These are phyloP conservation scores for Cerastoderma edule DNA, from an alignment of 2,888 invertebrate genomes.

Conservation along the genomic window DNA sequence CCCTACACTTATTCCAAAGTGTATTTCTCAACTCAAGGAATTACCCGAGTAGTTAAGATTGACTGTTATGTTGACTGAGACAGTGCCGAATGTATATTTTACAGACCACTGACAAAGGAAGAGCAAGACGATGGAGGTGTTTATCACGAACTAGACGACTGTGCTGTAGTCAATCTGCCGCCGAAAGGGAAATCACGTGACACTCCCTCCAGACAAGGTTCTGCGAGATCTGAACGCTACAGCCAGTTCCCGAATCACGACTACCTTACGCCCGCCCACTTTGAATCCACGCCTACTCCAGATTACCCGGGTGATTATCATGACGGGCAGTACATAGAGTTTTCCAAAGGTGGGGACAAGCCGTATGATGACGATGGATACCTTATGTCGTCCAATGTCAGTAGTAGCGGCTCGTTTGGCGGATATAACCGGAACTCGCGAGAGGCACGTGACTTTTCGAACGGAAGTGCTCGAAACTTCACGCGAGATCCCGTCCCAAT, in stretches of 20 bases:
- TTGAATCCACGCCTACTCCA: neutral
- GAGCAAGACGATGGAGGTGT: constrained; percentile 8
- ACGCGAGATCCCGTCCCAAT: neutral
- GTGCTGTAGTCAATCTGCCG: neutral
- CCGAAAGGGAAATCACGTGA: neutral
- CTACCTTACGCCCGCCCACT: neutral
- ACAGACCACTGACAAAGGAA: neutral
- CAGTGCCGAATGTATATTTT: neutral
- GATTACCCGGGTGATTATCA: neutral
- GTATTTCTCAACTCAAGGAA: neutral
- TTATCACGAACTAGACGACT: constrained; percentile 15
- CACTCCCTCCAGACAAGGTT: neutral
- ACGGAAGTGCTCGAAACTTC: neutral
- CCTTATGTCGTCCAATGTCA: neutral
- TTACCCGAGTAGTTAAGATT: no score
- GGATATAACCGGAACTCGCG: constrained; percentile 8
- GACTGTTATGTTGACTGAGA: no score
- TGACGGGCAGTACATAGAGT: neutral
- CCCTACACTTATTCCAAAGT: neutral
- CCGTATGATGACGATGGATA: constrained; percentile 12
- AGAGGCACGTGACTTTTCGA: constrained; percentile 2
- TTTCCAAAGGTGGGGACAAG: neutral
- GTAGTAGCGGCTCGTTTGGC: no score
- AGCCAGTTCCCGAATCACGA: neutral
- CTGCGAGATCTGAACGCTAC: neutral